These are phyloP conservation scores for Pseudolaguvia tuberculata DNA, from an alignment of 2,113 vertebrate genomes.

Conservation along the genomic window DNA sequence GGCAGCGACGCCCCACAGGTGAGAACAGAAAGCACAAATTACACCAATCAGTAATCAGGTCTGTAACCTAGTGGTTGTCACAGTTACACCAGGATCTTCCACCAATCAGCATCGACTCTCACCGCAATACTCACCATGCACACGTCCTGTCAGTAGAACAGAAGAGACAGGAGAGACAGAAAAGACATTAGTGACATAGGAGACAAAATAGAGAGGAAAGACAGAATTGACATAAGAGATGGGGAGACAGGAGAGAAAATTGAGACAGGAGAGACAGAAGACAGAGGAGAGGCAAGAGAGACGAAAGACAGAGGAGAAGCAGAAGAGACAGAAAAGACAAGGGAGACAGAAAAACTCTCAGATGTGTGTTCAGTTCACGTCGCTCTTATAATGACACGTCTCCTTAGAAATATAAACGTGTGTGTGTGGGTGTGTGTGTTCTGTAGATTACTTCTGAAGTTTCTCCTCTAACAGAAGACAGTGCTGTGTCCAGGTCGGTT, in stretches of 20 bases:
- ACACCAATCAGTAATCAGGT: not conserved
- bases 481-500: slow-evolving; percentile 53
- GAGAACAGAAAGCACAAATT: slow-evolving; percentile 21
- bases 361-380: slow-evolving; percentile 48
- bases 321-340: slow-evolving; percentile 52
- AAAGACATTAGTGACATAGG: no score
- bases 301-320: slow-evolving; percentile 54
- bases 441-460: slow-evolving; percentile 44
- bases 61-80: not conserved
- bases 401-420: not conserved
- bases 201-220: no score
- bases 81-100: not conserved
- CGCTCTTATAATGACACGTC: not conserved
- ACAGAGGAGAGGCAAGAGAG: slow-evolving; percentile 53
- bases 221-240: no score
- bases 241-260: no score
- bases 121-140: slow-evolving; percentile 68
- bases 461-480: slow-evolving; percentile 11
- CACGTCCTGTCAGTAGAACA: slow-evolving; percentile 44
- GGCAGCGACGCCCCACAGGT: slow-evolving; percentile 59
- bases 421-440: slow-evolving; percentile 13
- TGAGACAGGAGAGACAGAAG: no score
- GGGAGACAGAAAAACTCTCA: slow-evolving; percentile 53
- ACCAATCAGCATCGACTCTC: no score
- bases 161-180: slow-evolving; percentile 51